Evolutionary conservation across 1,140 invertebrate species (phyloP).

Genomic region (Goniozus legneri): DNA sequence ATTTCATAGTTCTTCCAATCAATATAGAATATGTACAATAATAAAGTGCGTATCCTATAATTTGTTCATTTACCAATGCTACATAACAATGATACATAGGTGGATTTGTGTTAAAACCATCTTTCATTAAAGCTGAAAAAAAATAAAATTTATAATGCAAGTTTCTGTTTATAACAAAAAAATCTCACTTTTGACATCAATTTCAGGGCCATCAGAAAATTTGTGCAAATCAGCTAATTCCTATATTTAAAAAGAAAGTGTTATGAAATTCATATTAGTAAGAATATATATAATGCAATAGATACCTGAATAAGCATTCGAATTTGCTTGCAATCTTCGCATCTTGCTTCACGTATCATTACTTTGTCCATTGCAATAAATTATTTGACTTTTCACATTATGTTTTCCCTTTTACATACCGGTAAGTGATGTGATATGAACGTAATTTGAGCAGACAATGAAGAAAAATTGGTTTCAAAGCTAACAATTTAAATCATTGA

Average conservation of each 20-base stretch:
- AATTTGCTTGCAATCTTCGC: constrained; percentile 51
- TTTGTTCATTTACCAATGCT: constrained; percentile 53
- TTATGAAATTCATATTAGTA: no score
- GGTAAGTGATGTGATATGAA: no score
- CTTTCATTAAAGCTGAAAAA: constrained; percentile 61
- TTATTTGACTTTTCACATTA: no score
- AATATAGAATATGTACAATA: constrained; percentile 78
- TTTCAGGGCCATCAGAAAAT: constrained; percentile 69
- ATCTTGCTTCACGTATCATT: constrained; percentile 44
- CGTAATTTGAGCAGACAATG: no score
- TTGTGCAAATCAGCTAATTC: constrained; percentile 79
- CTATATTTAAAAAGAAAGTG: no score
- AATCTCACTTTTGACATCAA: constrained; percentile 57
- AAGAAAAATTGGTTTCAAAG: no score
- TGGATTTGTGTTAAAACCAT: constrained; percentile 64
- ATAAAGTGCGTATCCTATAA: constrained; percentile 72
- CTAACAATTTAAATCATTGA: no score
- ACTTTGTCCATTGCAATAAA: constrained; percentile 25
- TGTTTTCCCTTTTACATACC: no score
- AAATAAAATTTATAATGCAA: neutral
- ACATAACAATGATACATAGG: constrained; percentile 69
- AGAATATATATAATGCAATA: neutral
- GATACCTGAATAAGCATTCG: constrained; percentile 51
- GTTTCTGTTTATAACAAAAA: no score
- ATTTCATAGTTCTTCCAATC: constrained; percentile 68